These are phyloP conservation scores for Engystomops pustulosus DNA, from an alignment of 2,113 vertebrate genomes.

Conservation along the genomic window DNA sequence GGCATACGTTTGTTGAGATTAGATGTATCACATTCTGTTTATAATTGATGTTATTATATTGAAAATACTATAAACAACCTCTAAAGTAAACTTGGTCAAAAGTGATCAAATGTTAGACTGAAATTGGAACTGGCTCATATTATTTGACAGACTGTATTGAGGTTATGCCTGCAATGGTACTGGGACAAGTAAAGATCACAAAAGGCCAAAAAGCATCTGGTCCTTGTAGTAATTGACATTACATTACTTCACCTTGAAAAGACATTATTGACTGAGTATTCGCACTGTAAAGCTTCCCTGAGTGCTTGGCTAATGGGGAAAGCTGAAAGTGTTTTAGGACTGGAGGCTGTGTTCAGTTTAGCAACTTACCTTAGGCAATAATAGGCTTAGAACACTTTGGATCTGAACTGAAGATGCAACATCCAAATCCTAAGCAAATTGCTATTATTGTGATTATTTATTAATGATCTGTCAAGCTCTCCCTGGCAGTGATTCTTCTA, in stretches of 20 bases:
- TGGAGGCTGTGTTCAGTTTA: slow-evolving; percentile 68
- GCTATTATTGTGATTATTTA: slow-evolving; percentile 45
- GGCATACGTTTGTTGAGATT: background rate
- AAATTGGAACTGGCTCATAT: background rate
- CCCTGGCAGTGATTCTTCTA: background rate
- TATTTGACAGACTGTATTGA: background rate
- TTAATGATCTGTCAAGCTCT: slow-evolving; percentile 19
- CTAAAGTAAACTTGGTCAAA: no score
- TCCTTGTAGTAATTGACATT: slow-evolving; percentile 50
- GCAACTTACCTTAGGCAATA: slow-evolving; percentile 61
- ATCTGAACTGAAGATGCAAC: background rate
- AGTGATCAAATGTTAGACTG: background rate
- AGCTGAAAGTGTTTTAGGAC: slow-evolving; percentile 71
- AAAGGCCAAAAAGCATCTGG: slow-evolving; percentile 47
- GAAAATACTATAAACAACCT: no score
- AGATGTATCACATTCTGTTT: no score
- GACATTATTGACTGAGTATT: slow-evolving; percentile 64
- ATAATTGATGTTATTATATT: no score
- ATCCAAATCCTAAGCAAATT: slow-evolving; percentile 26
- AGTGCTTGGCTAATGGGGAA: slow-evolving; percentile 70
- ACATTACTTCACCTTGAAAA: slow-evolving; percentile 60
- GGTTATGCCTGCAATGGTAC: background rate
- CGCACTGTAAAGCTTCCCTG: slow-evolving; percentile 66
- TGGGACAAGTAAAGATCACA: slow-evolving; percentile 42
- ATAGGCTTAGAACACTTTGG: slow-evolving; percentile 23